A percentile compares a stretch with the other conserved stretches of the same genome.
These are phyloP conservation scores for Chaetura pelagica DNA, from an alignment of 2,113 vertebrate genomes.

Conservation along the genomic window DNA sequence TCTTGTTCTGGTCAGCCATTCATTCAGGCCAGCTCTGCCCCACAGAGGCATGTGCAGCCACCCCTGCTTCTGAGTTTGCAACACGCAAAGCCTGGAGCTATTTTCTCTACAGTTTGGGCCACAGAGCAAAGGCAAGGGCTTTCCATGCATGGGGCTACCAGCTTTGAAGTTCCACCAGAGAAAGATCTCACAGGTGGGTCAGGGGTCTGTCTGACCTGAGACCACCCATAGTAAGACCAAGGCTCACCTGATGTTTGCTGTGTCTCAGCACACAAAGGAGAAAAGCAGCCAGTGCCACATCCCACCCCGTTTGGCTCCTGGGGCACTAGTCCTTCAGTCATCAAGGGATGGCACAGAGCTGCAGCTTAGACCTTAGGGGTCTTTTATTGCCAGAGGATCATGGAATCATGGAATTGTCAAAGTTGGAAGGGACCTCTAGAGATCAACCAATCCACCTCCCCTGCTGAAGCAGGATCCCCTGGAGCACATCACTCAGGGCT, in stretches of 20 bases:
- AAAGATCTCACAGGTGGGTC: background rate
- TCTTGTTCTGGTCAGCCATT: background rate
- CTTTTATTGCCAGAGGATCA: background rate
- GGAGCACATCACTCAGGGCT: too few relatives aligned
- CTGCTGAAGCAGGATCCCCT: too few relatives aligned
- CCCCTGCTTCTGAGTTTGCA: background rate
- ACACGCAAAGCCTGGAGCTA: background rate
- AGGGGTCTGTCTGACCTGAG: background rate
- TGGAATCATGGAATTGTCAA: too few relatives aligned
- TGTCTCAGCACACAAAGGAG: background rate
- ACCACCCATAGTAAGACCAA: rapidly evolving
- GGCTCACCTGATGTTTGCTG: rapidly evolving
- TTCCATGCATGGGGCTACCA: background rate
- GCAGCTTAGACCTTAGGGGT: background rate
- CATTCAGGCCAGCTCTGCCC: slow-evolving; percentile 46
- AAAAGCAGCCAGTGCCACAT: background rate
- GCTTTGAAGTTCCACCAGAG: background rate
- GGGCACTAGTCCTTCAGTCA: background rate
- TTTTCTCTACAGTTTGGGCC: background rate
- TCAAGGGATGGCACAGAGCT: background rate
- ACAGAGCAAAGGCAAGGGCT: background rate
- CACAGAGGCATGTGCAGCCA: background rate
- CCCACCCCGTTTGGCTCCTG: background rate
- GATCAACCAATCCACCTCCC: too few relatives aligned
- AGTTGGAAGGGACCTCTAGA: too few relatives aligned